Evolutionary conservation across 2,797 vertebrate species (phyloP), one percentile per base, ranked within the genome.

Genomic region (Antrozous pallidus): DNA sequence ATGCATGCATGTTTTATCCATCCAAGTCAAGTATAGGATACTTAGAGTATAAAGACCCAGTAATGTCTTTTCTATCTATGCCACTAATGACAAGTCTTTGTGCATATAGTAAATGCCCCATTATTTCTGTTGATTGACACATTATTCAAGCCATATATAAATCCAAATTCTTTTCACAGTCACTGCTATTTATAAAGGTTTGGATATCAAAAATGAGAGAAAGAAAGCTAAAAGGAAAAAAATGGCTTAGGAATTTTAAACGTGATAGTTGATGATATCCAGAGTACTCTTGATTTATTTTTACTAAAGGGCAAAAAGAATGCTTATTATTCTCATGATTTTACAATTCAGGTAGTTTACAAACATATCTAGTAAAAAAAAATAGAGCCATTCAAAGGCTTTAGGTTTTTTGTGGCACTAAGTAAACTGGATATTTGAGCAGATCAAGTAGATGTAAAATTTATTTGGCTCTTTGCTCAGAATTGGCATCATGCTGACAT

Each of bases 231-330:
- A 65, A 79, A 81, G 20, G 33, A 77, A 82, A 71, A 78, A 49
- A 81, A 83, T 83, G 86, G 7, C 47, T 94, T 28, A 42, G 16
- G 22, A 81, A 56, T 88, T 92, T 91, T 82, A 82, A 78, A 63
- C 69, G 7, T 85, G 65, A 38, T 36, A 91, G 47, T 4, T 73
- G 33, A 81, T 93, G 31, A 58, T 90, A 67, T 49, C 33, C n/a
- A 73, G 38, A 75, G 80, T 88, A 71, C 13, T 90, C n/a, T 69
- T 49, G 31, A 79, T 91, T 93, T 84, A 38, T 54, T 88, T 96
- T 86, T 36, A 84, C 17, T 56, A 86, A 89, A 67, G 24, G 17
- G 9, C 88, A 94, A 85, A 3, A 77, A 47, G 33, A 65, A 22
- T 5, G 82, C 24, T 75, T 87, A 58, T 67, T 82, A 58, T 87